A percentile compares a stretch with the other conserved stretches of the same genome.
phyloP scores from a whole-genome alignment of 2,797 vertebrate genomes.

The Denticeps clupeoides region DNA sequence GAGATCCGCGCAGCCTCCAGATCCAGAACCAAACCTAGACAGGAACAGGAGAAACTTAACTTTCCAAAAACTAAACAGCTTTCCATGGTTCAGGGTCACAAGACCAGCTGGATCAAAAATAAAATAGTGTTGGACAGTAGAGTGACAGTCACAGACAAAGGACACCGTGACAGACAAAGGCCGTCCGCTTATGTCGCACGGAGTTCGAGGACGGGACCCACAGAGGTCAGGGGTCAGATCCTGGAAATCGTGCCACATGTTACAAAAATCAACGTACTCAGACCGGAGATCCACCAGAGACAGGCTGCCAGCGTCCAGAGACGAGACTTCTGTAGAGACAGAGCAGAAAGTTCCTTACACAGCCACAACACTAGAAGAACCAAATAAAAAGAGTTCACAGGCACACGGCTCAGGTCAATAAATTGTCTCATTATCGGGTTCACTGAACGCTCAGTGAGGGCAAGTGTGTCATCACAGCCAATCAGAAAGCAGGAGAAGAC shows the following conservation, averaged over 20 bases:
- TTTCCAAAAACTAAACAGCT: neutral
- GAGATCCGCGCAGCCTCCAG: too few relatives aligned
- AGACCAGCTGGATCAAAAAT: neutral
- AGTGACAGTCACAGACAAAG: constrained; percentile 69
- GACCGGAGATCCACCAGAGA: too few relatives aligned
- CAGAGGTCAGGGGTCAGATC: constrained; percentile 50
- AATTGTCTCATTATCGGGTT: neutral
- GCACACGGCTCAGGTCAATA: neutral
- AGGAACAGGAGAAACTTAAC: neutral
- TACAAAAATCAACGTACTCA: too few relatives aligned
- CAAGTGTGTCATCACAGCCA: constrained; percentile 1
- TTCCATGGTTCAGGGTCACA: neutral
- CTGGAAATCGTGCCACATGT: constrained; percentile 49
- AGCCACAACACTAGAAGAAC: neutral
- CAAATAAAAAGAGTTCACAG: neutral
- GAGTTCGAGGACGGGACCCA: constrained; percentile 70
- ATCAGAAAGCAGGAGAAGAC: neutral
- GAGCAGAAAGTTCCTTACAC: too few relatives aligned
- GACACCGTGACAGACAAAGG: constrained; percentile 70
- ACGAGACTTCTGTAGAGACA: too few relatives aligned
- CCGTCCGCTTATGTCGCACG: constrained; percentile 73
- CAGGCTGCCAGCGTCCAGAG: too few relatives aligned
- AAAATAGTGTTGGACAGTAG: constrained; percentile 62
- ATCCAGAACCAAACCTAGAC: too few relatives aligned
- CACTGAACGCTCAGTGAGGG: neutral